Percentiles rank a stretch among this genome's conserved stretches.
Evolutionary conservation across 1,140 invertebrate genomes (phyloP).

Genomic region (Lepidurus arcticus): DNA sequence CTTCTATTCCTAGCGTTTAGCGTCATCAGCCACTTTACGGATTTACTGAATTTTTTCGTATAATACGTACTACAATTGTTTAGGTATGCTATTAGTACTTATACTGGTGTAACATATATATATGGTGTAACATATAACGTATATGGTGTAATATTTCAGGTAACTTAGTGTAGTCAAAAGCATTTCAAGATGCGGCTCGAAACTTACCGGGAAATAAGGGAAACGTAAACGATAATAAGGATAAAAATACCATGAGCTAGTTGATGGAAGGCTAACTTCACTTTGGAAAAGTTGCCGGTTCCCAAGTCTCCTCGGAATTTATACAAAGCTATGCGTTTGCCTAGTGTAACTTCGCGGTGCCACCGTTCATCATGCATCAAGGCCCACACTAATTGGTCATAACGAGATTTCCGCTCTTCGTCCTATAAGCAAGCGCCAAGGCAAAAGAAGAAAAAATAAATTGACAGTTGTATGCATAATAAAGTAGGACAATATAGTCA

Average conservation of each 20-base stretch:
- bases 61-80: too few species aligned
- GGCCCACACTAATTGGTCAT: slow-evolving; percentile 39
- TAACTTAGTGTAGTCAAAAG: too few species aligned
- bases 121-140: too few species aligned
- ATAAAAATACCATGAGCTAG: slow-evolving; percentile 66
- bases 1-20: too few species aligned
- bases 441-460: neutral
- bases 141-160: too few species aligned
- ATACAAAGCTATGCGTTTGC: slow-evolving; percentile 63
- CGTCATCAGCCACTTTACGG: too few species aligned
- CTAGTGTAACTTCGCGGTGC: slow-evolving; percentile 56
- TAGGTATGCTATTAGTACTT: too few species aligned
- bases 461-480: neutral
- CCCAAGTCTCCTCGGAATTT: slow-evolving; percentile 65
- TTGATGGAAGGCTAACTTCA: slow-evolving; percentile 75
- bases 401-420: slow-evolving; percentile 8
- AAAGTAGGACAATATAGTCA: neutral
- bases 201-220: too few species aligned
- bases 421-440: neutral
- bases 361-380: slow-evolving; percentile 50
- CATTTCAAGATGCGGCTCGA: too few species aligned
- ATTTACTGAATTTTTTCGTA: too few species aligned
- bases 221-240: neutral
- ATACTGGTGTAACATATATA: too few species aligned
- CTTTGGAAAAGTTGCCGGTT: slow-evolving; percentile 82